Base-by-base conservation (phyloP, 1,140 invertebrate genomes). In the Musca vetustissima region DNA sequence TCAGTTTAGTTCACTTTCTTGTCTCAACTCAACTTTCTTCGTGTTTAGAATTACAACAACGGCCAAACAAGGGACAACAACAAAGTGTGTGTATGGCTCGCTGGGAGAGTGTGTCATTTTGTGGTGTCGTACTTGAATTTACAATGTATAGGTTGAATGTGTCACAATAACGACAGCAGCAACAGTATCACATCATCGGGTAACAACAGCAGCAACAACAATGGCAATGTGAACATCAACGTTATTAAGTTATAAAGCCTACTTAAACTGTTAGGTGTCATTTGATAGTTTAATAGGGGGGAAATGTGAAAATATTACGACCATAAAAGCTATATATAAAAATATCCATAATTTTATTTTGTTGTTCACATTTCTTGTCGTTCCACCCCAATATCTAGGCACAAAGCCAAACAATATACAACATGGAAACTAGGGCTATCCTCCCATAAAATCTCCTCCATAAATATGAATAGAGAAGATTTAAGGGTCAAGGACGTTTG, bases 401-500 rank as follows among this genome's bases (percentile, higher is more conserved):
- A 36, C 43, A 13, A 21, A 61, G 57, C 57, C 57, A 43, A 59
- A 61, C 28, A 61, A 36, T 19, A 36, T 22, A 43, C 36, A 43
- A 43, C 4, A 9, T 4, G 36, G 11, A 9, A 43, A 43, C 36
- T 43, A 13, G 36, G 36, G 36, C 36, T 43, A 43, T 43, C 36
- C 36, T 43, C n/a, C n/a, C n/a, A n/a, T n/a, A n/a, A 43, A 8
- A 43, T 43, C 36, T 43, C 36, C 36, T 43, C 36, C 36, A 43
- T 43, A 43, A 61, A 61, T 61, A 61, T 61, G 57, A 61, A 61
- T 61, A 61, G 28, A 32, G n/a, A n/a, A n/a, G 57, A 61, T 61
- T 61, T 61, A 61, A 61, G 57, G 57, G 57, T 61, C 57, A 61
- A 61, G 57, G 57, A 61, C 57, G 57, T 61, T 36, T 43, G 36